A percentile compares a stretch with the other conserved stretches of the same genome.
phyloP scores from a whole-genome alignment of 2,113 vertebrate species.

The Dicentrarchus labrax region DNA sequence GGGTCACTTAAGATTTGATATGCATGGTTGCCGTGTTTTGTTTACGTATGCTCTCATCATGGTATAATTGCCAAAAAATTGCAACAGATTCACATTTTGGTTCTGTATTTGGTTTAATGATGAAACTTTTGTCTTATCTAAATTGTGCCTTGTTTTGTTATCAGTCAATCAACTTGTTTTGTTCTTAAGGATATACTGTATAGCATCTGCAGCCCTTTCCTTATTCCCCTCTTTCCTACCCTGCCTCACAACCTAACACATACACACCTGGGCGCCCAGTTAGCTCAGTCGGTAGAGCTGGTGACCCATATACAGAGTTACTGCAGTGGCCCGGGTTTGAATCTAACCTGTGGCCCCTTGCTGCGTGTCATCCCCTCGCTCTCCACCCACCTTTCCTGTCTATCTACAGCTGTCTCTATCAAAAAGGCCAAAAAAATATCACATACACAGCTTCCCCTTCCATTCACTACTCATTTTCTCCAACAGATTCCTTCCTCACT shows the following conservation, averaged over 20 bases:
- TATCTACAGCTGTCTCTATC: no score
- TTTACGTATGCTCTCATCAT: neutral
- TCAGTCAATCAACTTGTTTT: neutral
- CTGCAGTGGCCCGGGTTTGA: no score
- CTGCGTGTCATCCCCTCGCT: no score
- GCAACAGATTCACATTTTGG: neutral
- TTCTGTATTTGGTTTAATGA: neutral
- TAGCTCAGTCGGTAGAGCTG: no score
- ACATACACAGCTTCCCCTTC: neutral
- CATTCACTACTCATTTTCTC: slow-evolving; percentile 4
- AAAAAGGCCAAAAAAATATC: no score
- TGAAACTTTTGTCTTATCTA: neutral
- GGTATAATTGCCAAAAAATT: neutral
- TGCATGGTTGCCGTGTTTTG: neutral
- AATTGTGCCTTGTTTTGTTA: neutral
- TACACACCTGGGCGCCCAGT: no score
- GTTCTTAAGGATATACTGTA: neutral
- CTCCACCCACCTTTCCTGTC: no score
- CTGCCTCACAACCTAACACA: neutral
- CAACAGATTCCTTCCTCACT: neutral
- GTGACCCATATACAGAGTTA: no score
- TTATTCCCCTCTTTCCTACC: neutral
- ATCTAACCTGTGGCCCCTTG: no score
- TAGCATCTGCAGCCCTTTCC: neutral
- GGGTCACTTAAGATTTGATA: neutral